Conservation (phyloP, 92 coral and sea anemone species). For the Zoanthus sansibaricus region DNA sequence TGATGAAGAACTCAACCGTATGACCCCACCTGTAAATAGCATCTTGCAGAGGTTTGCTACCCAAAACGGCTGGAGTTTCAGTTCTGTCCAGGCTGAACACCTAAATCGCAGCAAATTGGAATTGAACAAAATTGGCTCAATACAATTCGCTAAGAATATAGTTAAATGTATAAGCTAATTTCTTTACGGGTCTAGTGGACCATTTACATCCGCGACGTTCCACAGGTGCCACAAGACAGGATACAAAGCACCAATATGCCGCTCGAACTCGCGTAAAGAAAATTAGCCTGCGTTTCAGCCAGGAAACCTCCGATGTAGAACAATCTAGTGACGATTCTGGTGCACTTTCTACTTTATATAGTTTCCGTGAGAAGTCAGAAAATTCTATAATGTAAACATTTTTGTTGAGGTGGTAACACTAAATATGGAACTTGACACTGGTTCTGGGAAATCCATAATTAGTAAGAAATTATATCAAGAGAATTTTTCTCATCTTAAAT, state of each 20-base stretch:
- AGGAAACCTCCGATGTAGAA: conserved; percentile 3
- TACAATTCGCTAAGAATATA: too few relatives aligned
- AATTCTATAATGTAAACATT: conserved; percentile 22
- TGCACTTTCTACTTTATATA: not conserved
- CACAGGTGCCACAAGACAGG: conserved; percentile 5
- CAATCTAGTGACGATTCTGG: conserved; percentile 9
- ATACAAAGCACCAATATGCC: not conserved
- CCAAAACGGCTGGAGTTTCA: too few relatives aligned
- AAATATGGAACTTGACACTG: conserved; percentile 27
- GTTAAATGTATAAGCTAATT: too few relatives aligned
- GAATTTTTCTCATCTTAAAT: not conserved
- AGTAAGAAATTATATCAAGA: conserved; percentile 28
- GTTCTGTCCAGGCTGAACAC: too few relatives aligned
- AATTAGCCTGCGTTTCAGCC: not conserved
- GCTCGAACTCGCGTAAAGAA: conserved; percentile 12
- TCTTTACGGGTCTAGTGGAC: too few relatives aligned
- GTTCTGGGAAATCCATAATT: conserved; percentile 35
- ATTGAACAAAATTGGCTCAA: not conserved
- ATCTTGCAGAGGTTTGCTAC: too few relatives aligned
- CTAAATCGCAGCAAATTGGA: too few relatives aligned
- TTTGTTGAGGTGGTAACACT: not conserved
- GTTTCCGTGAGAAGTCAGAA: conserved; percentile 1
- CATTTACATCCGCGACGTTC: too few relatives aligned
- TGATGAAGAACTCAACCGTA: too few relatives aligned
- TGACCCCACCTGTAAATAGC: too few relatives aligned